A percentile compares a stretch with the other conserved stretches of the same genome.
Conservation (phyloP, 2,113 vertebrate genomes). For the Notiomystis cincta region DNA sequence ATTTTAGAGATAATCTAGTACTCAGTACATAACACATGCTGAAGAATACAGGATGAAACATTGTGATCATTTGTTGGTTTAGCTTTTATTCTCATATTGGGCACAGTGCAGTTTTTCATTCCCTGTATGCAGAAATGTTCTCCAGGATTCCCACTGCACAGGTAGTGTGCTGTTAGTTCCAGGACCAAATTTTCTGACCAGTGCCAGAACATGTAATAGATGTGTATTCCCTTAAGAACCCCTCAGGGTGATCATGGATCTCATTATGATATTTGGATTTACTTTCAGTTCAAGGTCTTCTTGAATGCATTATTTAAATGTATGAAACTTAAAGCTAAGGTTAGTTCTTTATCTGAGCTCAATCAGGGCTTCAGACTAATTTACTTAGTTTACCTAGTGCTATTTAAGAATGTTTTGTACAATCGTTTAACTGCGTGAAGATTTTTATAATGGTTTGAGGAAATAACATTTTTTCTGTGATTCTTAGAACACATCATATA, state of each 20-base stretch:
- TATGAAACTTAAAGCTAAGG: neutral
- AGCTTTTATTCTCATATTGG: neutral
- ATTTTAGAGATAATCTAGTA: neutral
- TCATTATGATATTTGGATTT: neutral
- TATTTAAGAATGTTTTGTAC: neutral
- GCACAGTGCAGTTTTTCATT: neutral
- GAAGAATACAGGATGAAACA: neutral
- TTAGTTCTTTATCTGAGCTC: neutral
- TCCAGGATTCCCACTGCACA: accelerated
- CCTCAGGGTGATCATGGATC: neutral
- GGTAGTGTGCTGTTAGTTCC: neutral
- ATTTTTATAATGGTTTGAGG: neutral
- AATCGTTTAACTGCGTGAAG: neutral
- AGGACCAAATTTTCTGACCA: neutral
- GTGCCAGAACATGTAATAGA: neutral
- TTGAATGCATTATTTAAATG: neutral
- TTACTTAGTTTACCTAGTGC: neutral
- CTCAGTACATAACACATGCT: neutral
- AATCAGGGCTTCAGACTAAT: neutral
- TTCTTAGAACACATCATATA: neutral
- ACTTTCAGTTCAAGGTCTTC: neutral
- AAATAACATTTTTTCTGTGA: neutral
- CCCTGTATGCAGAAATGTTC: neutral
- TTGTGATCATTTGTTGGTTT: neutral
- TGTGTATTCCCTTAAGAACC: neutral